Evolutionary conservation across 2,888 invertebrate genomes (phyloP).

Genomic region (Ectropis crepuscularia): DNA sequence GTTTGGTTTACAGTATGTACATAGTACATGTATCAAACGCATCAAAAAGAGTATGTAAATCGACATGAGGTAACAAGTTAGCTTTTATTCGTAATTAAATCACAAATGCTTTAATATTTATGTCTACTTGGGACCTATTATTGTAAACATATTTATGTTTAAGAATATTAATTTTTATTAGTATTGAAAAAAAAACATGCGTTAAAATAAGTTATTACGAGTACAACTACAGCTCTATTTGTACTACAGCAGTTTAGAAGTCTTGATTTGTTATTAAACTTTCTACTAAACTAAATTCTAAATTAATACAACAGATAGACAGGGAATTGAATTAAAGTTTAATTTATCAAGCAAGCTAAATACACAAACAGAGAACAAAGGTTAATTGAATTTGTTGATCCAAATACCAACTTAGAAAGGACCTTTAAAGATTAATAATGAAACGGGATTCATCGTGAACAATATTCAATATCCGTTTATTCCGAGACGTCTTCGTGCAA

Average conservation of each 20-base stretch:
- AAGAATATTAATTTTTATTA: no score
- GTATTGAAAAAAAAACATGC: constrained; percentile 21
- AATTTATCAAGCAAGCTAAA: constrained; percentile 38
- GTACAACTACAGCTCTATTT: constrained; percentile 3
- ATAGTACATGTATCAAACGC: no score
- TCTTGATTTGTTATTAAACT: constrained; percentile 28
- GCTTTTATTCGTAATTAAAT: no score
- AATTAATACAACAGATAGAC: constrained; percentile 35
- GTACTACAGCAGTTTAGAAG: constrained; percentile 31
- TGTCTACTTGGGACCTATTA: no score
- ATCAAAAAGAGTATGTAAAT: no score
- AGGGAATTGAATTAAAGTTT: constrained; percentile 31
- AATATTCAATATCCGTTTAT: constrained; percentile 51
- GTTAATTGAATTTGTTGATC: constrained; percentile 52
- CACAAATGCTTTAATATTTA: no score
- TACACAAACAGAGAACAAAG: constrained; percentile 42
- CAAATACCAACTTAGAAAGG: constrained; percentile 45
- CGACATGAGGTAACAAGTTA: no score
- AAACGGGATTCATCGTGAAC: constrained; percentile 49
- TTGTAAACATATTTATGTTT: no score
- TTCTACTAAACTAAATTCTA: constrained; percentile 37
- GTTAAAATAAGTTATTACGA: background rate
- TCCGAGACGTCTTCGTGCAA: constrained; percentile 52
- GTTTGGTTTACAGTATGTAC: no score
- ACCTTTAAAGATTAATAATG: constrained; percentile 51